These are phyloP conservation scores for Thaleichthys pacificus DNA, from an alignment of 2,797 vertebrate genomes.

Conservation along the genomic window DNA sequence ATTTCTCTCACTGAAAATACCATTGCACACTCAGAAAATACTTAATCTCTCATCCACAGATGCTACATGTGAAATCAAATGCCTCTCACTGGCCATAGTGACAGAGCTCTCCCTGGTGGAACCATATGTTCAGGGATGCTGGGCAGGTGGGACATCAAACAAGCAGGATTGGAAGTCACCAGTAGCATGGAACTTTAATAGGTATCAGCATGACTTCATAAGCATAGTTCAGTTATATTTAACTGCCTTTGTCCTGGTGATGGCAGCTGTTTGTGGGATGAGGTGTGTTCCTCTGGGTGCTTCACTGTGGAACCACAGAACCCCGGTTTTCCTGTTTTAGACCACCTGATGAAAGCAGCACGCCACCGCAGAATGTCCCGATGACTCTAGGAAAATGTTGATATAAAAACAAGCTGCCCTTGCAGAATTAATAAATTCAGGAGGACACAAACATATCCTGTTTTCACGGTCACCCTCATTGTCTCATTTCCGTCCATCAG, in stretches of 20 bases:
- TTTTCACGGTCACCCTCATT: slow-evolving; percentile 35
- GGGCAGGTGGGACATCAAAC: slow-evolving; percentile 63
- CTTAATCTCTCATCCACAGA: slow-evolving; percentile 37
- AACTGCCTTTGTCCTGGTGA: background rate
- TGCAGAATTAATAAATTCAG: slow-evolving; percentile 26
- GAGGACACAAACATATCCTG: slow-evolving; percentile 51
- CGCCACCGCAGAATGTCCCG: slow-evolving; percentile 23
- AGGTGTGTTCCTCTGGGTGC: slow-evolving; percentile 18
- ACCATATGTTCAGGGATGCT: slow-evolving; percentile 20
- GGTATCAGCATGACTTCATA: too few species aligned
- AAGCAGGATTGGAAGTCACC: slow-evolving; percentile 18
- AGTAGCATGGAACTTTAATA: too few species aligned
- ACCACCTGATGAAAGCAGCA: slow-evolving; percentile 22
- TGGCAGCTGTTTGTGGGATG: background rate
- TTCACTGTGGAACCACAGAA: slow-evolving; percentile 8
- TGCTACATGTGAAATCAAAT: slow-evolving; percentile 54
- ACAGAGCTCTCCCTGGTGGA: slow-evolving; percentile 35
- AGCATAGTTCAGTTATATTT: too few species aligned
- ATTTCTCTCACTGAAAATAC: background rate
- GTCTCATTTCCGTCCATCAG: slow-evolving; percentile 8
- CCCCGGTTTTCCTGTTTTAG: slow-evolving; percentile 22
- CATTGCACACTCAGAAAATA: slow-evolving; percentile 5
- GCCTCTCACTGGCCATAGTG: slow-evolving; percentile 38
- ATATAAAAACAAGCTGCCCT: slow-evolving; percentile 45
- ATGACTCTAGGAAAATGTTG: slow-evolving; percentile 6